These are phyloP conservation scores for Macrostomum lignano DNA, from an alignment of 1,140 invertebrate species.

Conservation along the genomic window DNA sequence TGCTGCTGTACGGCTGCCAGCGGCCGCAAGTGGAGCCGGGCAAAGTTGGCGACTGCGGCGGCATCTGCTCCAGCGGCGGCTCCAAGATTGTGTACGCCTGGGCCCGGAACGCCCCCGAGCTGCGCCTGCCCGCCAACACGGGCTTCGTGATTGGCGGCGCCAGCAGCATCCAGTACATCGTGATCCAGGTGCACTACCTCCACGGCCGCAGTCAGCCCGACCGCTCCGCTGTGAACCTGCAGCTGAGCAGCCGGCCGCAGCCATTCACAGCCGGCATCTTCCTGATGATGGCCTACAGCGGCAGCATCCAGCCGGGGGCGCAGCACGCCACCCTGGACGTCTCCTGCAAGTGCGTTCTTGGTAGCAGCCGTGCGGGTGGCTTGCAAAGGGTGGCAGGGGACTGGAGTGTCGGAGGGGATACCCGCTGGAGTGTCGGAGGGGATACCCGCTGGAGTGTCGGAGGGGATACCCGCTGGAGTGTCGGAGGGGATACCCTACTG, in stretches of 20 bases:
- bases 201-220: slow-evolving; percentile 34
- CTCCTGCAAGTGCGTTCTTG: not conserved
- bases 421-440: no score
- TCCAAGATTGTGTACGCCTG: slow-evolving; percentile 60
- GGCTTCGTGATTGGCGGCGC: slow-evolving; percentile 32
- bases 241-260: slow-evolving; percentile 41
- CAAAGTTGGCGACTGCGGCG: slow-evolving; percentile 10
- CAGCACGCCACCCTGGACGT: slow-evolving; percentile 1
- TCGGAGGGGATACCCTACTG: no score
- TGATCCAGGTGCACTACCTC: slow-evolving; percentile 71
- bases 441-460: no score
- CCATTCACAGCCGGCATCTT: slow-evolving; percentile 17
- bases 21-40: not conserved
- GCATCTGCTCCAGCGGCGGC: slow-evolving; percentile 10
- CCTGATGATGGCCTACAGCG: slow-evolving; percentile 11
- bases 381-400: no score
- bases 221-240: slow-evolving; percentile 46
- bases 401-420: no score
- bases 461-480: no score
- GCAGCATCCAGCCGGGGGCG: slow-evolving; percentile 12
- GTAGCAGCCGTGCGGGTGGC: no score
- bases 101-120: slow-evolving; percentile 63
- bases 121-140: slow-evolving; percentile 43
- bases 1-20: not conserved
- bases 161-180: slow-evolving; percentile 30